phyloP scores from a whole-genome alignment of 2,797 vertebrate genomes.

The Tragopan temminckii region DNA sequence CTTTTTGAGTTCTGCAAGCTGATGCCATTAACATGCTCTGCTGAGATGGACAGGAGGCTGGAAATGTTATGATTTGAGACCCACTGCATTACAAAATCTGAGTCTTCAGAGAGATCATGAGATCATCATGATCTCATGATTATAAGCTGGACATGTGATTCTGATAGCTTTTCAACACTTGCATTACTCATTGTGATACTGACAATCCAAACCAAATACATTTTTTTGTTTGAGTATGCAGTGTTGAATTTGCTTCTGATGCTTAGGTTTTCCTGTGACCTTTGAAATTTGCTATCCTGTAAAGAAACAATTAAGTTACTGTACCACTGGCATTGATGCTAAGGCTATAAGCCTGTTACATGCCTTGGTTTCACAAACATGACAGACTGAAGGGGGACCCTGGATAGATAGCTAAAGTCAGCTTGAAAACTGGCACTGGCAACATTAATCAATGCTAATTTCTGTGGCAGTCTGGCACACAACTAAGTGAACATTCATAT shows the following conservation, averaged over 20 bases:
- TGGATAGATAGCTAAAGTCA: not conserved
- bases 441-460: slow-evolving; percentile 43
- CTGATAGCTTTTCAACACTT: not conserved
- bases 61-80: not conserved
- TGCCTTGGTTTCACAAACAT: not conserved
- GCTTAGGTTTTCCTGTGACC: not conserved
- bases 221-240: not conserved
- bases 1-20: not conserved
- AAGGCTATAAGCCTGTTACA: not conserved
- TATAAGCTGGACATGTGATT: not conserved
- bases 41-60: not conserved
- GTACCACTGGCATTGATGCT: not conserved
- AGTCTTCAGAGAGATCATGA: too few species aligned
- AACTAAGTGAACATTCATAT: slow-evolving; percentile 43
- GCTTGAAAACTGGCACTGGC: not conserved
- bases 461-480: not conserved
- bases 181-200: not conserved
- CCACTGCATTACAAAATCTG: not conserved
- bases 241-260: not conserved
- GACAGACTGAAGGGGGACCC: not conserved
- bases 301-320: not conserved
- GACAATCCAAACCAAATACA: not conserved
- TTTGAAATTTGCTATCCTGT: not conserved
- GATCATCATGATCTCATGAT: not conserved
- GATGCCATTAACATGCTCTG: not conserved